A percentile compares a stretch with the other conserved stretches of the same genome.
Conservation (phyloP, 1,140 invertebrate genomes). For the Bicyclus anynana region DNA sequence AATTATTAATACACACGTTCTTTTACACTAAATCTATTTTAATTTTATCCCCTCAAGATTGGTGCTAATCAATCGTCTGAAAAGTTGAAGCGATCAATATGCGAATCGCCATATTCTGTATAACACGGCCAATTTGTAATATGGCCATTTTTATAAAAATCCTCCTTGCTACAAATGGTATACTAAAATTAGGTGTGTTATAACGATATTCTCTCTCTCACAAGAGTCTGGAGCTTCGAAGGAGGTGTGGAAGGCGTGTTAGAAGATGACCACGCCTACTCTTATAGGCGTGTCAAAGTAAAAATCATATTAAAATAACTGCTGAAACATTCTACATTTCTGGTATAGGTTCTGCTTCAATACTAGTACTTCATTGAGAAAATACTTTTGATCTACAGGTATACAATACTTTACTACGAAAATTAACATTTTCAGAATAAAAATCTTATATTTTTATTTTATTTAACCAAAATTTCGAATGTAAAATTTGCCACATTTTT, state of each 20-base stretch:
- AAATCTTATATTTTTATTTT: no score
- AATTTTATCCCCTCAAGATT: constrained; percentile 28
- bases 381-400: no score
- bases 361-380: no score
- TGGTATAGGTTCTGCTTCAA: neutral
- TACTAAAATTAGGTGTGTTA: constrained; percentile 51
- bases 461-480: no score
- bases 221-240: constrained; percentile 46
- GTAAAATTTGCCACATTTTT: no score
- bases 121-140: constrained; percentile 38
- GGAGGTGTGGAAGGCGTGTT: constrained; percentile 54
- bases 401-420: no score
- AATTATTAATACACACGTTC: neutral
- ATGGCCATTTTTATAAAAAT: constrained; percentile 31
- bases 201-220: constrained; percentile 51
- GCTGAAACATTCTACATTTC: neutral
- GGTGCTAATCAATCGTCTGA: constrained; percentile 67
- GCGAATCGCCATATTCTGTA: constrained; percentile 48
- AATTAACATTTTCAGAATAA: no score
- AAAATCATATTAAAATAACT: constrained; percentile 20
- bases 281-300: constrained; percentile 44
- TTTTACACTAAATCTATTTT: neutral
- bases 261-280: constrained; percentile 44
- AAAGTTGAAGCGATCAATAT: constrained; percentile 70
- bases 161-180: constrained; percentile 27